A percentile compares a stretch with the other conserved stretches of the same genome.
Conservation (phyloP, 2,888 invertebrate species). For the Neria commutata region DNA sequence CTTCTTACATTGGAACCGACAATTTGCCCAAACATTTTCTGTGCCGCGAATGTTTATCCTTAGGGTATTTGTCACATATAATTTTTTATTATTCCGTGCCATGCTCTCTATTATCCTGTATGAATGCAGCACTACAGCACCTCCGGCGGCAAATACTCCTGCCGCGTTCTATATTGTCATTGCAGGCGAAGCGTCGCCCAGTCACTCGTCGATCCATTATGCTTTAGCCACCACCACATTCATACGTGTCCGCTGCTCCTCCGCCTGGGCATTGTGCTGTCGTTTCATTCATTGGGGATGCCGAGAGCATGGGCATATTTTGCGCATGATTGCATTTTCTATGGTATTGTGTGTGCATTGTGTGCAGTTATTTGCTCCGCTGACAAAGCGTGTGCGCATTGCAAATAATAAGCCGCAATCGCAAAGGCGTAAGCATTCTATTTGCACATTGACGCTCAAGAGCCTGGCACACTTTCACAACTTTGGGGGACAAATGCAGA, state of each 20-base stretch:
- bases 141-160: neutral
- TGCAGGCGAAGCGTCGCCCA: neutral
- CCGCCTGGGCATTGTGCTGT: neutral
- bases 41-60: neutral
- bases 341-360: no score
- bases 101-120: constrained; percentile 6
- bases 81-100: neutral
- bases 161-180: neutral
- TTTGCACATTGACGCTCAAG: neutral
- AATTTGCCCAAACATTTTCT: neutral
- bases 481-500: no score
- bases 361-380: constrained; percentile 12
- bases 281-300: neutral
- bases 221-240: neutral
- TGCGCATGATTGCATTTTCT: constrained; percentile 14
- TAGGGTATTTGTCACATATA: neutral
- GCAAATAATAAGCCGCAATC: neutral
- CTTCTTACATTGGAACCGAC: neutral
- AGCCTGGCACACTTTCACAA: no score
- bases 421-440: neutral
- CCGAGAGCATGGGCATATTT: neutral
- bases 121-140: neutral
- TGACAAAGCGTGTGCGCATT: constrained; percentile 4
- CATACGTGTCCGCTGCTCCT: neutral
- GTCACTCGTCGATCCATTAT: neutral